Percentiles rank a stretch among this genome's conserved stretches.
Evolutionary conservation across 2,888 invertebrate species (phyloP).

Genomic region (Drosophila nigricruria): DNA sequence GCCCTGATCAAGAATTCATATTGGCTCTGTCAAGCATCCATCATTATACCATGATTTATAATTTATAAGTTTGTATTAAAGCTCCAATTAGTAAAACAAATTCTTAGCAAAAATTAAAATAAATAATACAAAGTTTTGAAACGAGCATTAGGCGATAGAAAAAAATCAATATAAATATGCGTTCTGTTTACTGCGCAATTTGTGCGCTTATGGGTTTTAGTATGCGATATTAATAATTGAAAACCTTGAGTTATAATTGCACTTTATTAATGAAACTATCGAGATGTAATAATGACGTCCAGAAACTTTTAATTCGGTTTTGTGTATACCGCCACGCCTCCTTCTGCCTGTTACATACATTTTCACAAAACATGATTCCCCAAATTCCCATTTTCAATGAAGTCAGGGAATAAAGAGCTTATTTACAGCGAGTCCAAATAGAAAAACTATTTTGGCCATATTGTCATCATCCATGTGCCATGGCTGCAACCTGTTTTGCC

Average conservation of each 20-base stretch:
- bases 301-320: no score
- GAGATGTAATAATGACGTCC: no score
- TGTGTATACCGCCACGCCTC: not conserved
- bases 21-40: no score
- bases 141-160: no score
- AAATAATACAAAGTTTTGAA: not conserved
- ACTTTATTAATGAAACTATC: no score
- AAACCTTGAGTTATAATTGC: no score
- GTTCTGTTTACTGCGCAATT: no score
- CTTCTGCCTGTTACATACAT: not conserved
- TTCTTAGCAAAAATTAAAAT: not conserved
- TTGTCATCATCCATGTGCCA: conserved; percentile 12
- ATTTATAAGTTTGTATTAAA: no score
- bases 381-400: not conserved
- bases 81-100: not conserved
- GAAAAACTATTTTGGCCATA: not conserved
- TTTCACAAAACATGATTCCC: not conserved
- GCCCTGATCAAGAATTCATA: no score
- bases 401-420: not conserved
- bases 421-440: not conserved
- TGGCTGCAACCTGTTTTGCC: conserved; percentile 13
- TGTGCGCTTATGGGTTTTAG: no score
- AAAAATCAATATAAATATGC: not conserved
- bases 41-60: no score
- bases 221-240: no score